Conservation (phyloP, 2,797 vertebrate genomes). For the Atherinosoma microstoma region DNA sequence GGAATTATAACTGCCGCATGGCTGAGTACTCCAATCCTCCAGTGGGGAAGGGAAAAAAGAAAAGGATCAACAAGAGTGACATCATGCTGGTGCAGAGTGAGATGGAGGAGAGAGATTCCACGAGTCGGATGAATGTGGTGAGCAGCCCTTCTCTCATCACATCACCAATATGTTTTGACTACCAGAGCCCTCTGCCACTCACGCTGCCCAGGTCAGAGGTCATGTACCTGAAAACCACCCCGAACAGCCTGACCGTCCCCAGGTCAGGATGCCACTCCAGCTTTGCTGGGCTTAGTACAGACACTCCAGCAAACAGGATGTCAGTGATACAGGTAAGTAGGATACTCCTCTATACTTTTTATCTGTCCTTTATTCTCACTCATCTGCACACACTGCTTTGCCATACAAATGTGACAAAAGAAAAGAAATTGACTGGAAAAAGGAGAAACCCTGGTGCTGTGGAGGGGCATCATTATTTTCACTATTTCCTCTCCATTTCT, state of each 20-base stretch:
- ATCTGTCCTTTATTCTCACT: slow-evolving; percentile 74
- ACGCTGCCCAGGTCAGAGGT: slow-evolving; percentile 98
- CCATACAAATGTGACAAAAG: slow-evolving; percentile 75
- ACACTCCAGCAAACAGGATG: slow-evolving; percentile 96
- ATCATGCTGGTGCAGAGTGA: slow-evolving; percentile 99
- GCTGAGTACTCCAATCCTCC: slow-evolving; percentile 98
- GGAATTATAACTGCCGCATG: slow-evolving; percentile 98
- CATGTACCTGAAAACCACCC: slow-evolving; percentile 98
- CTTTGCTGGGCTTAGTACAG: slow-evolving; percentile 94
- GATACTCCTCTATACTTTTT: slow-evolving; percentile 63
- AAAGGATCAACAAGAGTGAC: slow-evolving; percentile 99
- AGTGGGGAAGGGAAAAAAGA: slow-evolving; percentile 96
- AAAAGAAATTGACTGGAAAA: slow-evolving; percentile 63
- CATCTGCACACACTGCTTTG: slow-evolving; percentile 67
- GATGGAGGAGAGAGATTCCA: slow-evolving; percentile 97
- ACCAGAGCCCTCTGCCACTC: slow-evolving; percentile 98
- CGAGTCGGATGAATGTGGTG: slow-evolving; percentile 99
- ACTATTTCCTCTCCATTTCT: slow-evolving; percentile 33
- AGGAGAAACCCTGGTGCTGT: slow-evolving; percentile 52
- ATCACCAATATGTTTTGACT: slow-evolving; percentile 99
- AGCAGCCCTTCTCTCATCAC: slow-evolving; percentile 99
- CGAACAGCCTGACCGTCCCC: slow-evolving; percentile 98
- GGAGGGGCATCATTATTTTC: slow-evolving; percentile 65
- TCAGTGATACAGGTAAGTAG: slow-evolving; percentile 99
- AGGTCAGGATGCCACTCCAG: slow-evolving; percentile 98